These are phyloP conservation scores for Oligia fasciuncula DNA, from an alignment of 2,888 invertebrate genomes.

Conservation along the genomic window DNA sequence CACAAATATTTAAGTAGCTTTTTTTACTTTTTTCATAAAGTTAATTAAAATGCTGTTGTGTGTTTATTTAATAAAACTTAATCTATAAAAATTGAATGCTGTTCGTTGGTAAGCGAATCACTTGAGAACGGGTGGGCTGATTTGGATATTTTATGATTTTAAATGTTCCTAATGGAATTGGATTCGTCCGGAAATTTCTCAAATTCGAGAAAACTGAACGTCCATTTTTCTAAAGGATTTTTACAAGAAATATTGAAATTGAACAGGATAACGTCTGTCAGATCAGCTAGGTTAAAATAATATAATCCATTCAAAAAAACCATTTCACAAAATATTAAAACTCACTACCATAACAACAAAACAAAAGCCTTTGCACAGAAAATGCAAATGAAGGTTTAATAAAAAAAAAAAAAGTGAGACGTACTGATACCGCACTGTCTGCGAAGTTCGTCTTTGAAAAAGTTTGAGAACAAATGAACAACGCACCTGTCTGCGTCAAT, in stretches of 20 bases:
- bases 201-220: neutral
- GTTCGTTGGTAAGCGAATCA: no score
- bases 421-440: conserved; percentile 74
- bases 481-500: conserved; percentile 82
- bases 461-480: conserved; percentile 73
- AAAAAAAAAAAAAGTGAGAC: conserved; percentile 62
- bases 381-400: conserved; percentile 60
- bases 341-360: conserved; percentile 2
- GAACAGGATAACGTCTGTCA: neutral
- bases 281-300: neutral
- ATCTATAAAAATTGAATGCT: no score
- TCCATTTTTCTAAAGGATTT: neutral
- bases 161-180: neutral
- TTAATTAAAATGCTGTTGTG: neutral
- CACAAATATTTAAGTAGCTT: no score
- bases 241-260: neutral
- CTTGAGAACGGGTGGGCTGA: neutral
- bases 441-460: conserved; percentile 86
- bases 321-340: neutral
- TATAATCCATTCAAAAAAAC: neutral
- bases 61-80: no score
- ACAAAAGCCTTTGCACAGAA: conserved; percentile 31
- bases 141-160: neutral
- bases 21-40: no score
- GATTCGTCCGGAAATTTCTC: neutral